phyloP scores from a whole-genome alignment of 92 coral and sea anemone species.

The Umimayanthus chanpuru region DNA sequence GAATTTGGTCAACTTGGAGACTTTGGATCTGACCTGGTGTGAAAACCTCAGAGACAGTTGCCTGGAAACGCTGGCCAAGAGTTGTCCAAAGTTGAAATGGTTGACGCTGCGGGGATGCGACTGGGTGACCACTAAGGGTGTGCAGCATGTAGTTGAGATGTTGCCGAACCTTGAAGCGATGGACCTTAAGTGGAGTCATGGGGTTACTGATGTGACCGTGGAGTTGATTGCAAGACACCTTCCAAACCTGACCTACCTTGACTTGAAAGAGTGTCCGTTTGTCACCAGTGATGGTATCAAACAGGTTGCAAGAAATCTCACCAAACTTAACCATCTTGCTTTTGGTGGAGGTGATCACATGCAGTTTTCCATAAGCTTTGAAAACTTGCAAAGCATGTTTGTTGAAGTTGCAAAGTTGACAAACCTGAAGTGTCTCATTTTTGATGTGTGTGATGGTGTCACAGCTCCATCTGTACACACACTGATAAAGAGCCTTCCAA shows the following conservation, averaged over 20 bases:
- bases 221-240: slow-evolving; percentile 74
- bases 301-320: slow-evolving; percentile 68
- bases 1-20: slow-evolving; percentile 71
- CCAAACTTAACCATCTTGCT: slow-evolving; percentile 71
- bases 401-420: slow-evolving; percentile 71
- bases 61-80: slow-evolving; percentile 59
- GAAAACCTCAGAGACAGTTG: slow-evolving; percentile 83
- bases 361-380: slow-evolving; percentile 71
- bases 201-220: slow-evolving; percentile 69
- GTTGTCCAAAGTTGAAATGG: slow-evolving; percentile 72
- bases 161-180: slow-evolving; percentile 70
- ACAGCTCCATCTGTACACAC: slow-evolving; percentile 72
- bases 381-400: slow-evolving; percentile 78
- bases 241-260: slow-evolving; percentile 73
- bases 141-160: slow-evolving; percentile 69
- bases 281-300: slow-evolving; percentile 83
- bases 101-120: slow-evolving; percentile 86
- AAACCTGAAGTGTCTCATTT: slow-evolving; percentile 69
- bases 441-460: slow-evolving; percentile 81
- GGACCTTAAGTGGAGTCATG: slow-evolving; percentile 89
- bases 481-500: slow-evolving; percentile 72
- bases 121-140: slow-evolving; percentile 80
- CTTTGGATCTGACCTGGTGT: slow-evolving; percentile 85
- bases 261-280: slow-evolving; percentile 82
- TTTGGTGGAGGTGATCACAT: slow-evolving; percentile 89